Evolutionary conservation across 2,888 invertebrate genomes (phyloP), one percentile per base, ranked within the genome.

Genomic region (Yponomeuta plumbellus): DNA sequence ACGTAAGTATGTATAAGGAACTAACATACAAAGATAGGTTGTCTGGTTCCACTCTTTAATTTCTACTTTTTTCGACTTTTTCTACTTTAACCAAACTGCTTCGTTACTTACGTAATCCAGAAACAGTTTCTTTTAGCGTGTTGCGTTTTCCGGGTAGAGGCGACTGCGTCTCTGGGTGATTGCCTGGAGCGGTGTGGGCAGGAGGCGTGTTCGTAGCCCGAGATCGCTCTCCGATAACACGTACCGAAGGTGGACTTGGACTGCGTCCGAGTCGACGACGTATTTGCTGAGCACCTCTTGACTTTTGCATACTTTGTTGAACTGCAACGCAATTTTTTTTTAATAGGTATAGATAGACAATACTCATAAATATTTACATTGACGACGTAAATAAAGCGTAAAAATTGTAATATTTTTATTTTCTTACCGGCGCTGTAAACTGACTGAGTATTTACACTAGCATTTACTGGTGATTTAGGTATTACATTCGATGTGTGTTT

Each of bases 261-360:
- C 90, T 91, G n/a, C 90, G 84, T 13, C 90, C 90, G 21, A 91
- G 79, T 1, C 85, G 79, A 61, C 86, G 82, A 22, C 86, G 81
- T 13, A 23, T 21, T 21, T 23, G 59, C 22, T 21, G 22, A 13
- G 10, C 22, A 8, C 13, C 6, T 59, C 23, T 21, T 59, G 59
- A 10, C 56, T 76, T 71, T 67, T 77, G 78, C 4, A 67, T 69
- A 52, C 76, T 68, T 44, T 70, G 67, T 75, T 74, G 76, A n/a
- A 74, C 66, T 52, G 68, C 82, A 80, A 66, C 57, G 66, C 66
- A 66, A 39, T 20, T 8, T 3, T 13, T 56, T n/a, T 20, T 17
- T 56, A 1, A 56, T 56, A 26, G 26, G 26, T 56, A 13, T n/a
- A 56, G 10, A n/a, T 56, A 13, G 17, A n/a, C 6, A 11, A 56